Conservation (phyloP, 2,888 invertebrate genomes). For the Strigamia transsilvanica region DNA sequence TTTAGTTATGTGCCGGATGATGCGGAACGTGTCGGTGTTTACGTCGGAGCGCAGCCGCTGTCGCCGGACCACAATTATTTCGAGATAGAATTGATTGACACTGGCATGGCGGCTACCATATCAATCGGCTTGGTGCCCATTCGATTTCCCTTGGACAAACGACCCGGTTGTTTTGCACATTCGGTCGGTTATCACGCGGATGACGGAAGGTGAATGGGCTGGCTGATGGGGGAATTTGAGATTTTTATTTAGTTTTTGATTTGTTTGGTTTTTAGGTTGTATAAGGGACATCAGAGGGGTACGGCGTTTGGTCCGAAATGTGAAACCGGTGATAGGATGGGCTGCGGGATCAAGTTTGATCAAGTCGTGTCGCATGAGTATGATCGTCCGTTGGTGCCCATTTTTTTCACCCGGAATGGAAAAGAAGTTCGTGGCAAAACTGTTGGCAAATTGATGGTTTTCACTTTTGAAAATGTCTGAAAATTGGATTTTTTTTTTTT, state of each 20-base stretch:
- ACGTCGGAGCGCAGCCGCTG: slow-evolving; percentile 62
- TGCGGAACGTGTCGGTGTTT: slow-evolving; percentile 63
- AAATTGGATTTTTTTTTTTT: no score
- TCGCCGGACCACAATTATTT: slow-evolving; percentile 63
- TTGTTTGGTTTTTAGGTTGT: slow-evolving; percentile 61
- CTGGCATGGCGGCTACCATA: slow-evolving; percentile 62
- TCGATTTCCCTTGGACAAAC: slow-evolving; percentile 64
- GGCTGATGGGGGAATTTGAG: no score
- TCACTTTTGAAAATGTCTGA: no score
- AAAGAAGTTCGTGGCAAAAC: slow-evolving; percentile 62
- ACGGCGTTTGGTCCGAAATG: slow-evolving; percentile 64
- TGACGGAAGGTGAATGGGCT: slow-evolving; percentile 64
- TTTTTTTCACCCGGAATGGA: slow-evolving; percentile 66
- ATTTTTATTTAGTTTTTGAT: not conserved
- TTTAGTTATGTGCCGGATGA: slow-evolving; percentile 63
- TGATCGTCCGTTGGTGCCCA: slow-evolving; percentile 61
- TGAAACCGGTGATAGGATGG: slow-evolving; percentile 64
- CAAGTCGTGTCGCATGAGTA: slow-evolving; percentile 59
- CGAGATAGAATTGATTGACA: slow-evolving; percentile 64
- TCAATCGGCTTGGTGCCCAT: slow-evolving; percentile 64
- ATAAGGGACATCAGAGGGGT: slow-evolving; percentile 63
- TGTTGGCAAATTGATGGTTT: no score
- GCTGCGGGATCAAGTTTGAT: slow-evolving; percentile 65
- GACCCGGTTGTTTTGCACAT: slow-evolving; percentile 64
- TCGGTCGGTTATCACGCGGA: slow-evolving; percentile 66